Conservation (phyloP, 1,140 invertebrate genomes). For the Heliconius eleuchia region DNA sequence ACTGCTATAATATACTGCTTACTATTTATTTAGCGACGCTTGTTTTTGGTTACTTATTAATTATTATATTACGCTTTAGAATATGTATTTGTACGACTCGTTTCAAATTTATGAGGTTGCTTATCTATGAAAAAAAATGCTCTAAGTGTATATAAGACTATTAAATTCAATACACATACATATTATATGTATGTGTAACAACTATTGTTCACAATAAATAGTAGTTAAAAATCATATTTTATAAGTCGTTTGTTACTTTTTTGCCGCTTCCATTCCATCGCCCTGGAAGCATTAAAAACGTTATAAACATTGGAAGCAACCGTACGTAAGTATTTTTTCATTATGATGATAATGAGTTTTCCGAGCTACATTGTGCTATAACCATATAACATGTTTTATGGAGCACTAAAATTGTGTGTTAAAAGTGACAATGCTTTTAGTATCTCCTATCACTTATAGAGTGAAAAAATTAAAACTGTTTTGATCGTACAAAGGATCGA, state of each 20-base stretch:
- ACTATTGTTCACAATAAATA: background rate
- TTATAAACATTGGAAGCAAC: background rate
- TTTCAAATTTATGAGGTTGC: background rate
- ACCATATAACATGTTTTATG: background rate
- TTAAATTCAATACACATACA: background rate
- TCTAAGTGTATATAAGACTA: background rate
- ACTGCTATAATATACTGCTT: constrained; percentile 13
- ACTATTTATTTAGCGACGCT: constrained; percentile 31
- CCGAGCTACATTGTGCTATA: constrained; percentile 1
- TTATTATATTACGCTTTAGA: constrained; percentile 5
- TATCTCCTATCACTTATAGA: background rate
- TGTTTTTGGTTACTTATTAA: background rate
- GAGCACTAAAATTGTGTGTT: background rate
- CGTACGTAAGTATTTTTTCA: background rate
- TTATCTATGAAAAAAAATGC: background rate
- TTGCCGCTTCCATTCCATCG: background rate
- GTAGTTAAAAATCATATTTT: background rate
- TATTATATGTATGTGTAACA: background rate
- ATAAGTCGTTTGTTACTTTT: background rate
- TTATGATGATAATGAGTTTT: constrained; percentile 6
- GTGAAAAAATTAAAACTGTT: background rate
- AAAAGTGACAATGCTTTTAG: constrained; percentile 2
- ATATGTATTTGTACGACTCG: background rate
- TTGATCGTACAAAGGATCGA: constrained; percentile 59
- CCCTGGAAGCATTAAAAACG: background rate